Base-by-base conservation (phyloP, 1,140 invertebrate genomes). In the Drosophila trapezifrons region DNA sequence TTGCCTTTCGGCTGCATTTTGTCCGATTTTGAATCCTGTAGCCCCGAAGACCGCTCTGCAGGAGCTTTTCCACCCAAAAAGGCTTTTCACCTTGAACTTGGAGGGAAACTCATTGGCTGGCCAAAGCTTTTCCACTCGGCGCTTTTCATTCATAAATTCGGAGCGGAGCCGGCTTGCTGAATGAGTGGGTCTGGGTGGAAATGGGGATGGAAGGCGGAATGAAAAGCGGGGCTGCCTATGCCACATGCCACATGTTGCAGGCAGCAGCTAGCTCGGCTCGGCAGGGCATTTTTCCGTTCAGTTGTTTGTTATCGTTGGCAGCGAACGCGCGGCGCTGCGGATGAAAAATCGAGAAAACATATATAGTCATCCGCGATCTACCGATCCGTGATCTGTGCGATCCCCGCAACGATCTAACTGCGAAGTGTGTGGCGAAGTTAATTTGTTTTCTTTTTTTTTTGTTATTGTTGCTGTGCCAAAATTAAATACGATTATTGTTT, bases 301-400 rank as follows among this genome's bases (percentile, higher is more conserved):
- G 83, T 86, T 86, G 55, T 76, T 87, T 87, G 55, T 76, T 87
- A 79, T 81, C 82, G 79, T 87, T 87, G 81, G 83, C 79, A 46
- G 79, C 65, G 71, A 83, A 74, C 83, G 83, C 78, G 82, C 75
- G 77, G 45, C 22, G 25, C 49, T 29, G 22, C 49, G 46, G 59
- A 78, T 32, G 13, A 43, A 63, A 57, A 76, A 66, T 38, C 46
- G 65, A 3, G 22, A 9, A n/a, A n/a, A n/a, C 15, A 38, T 25
- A 13, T 17, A 46, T 43, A 43, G 67, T 49, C 46, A 32, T 62
- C 22, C 47, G 17, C 49, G 51, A 20, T 32, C n/a, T n/a, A n/a
- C 29, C 9, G 35, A 51, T 35, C 27, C n/a, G 32, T 42, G 40
- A 43, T 38, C 37, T 12, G 42, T 52, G 49, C 32, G 43, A 58